Base-by-base conservation (phyloP, 1,140 invertebrate genomes). In the Leptinotarsa lineolata region DNA sequence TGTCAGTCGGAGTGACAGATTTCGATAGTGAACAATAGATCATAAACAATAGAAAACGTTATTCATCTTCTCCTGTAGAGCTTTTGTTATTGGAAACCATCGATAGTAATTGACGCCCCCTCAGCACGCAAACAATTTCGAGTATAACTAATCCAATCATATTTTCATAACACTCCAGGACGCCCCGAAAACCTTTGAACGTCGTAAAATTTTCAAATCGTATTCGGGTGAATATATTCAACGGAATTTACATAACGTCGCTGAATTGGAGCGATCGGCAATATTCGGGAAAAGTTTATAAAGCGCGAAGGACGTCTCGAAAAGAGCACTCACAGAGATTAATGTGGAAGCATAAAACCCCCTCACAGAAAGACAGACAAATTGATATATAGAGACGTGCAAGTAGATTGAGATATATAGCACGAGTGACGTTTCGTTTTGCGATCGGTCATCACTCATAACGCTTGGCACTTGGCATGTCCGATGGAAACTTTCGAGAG, bases 351-450 rank as follows among this genome's bases (percentile, higher is more conserved):
- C 72, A 76, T 77, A 77, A 77, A 79, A 78, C 76, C 69, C 74
- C 54, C 46, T 39, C 64, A 54, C 67, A 64, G 72, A 76, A 76
- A 78, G 77, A 78, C 74, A 75, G 77, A 80, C 76, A 80, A 80
- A 80, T 79, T 80, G 79, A 80, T 80, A 80, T 80, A 80, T 80
- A 75, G 78, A 77, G 77, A 79, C 69, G 73, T 69, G 74, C 68
- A 72, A 73, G 72, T 76, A 77, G 79, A 80, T 80, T 80, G 79
- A 80, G 75, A 80, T 80, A 80, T 80, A 80, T 80, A 59, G 74
- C 44, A 66, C 71, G 70, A 61, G 70, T 76, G 76, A 76, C 73
- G 68, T 77, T 59, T 70, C 58, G 46, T 24, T 64, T 66, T 69
- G 66, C 65, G 68, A 69, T 68, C 71, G 76, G 77, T 80, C 78